phyloP scores from a whole-genome alignment of 64 coral and sea anemone genomes.

The Montipora foliosa region DNA sequence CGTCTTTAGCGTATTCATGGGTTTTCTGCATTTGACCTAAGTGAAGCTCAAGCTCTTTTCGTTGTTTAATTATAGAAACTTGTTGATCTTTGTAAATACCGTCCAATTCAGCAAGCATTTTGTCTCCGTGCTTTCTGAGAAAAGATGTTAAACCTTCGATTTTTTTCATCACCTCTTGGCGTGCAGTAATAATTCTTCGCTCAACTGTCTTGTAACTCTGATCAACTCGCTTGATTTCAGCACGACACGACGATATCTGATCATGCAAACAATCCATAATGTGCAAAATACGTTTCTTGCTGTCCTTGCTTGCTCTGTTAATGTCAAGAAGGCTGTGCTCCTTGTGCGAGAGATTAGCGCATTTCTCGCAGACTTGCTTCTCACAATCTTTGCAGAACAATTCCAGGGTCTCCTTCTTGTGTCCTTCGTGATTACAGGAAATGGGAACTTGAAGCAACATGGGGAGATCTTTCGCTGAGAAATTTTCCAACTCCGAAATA shows the following conservation, averaged over 20 bases:
- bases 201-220: slow-evolving; percentile 59
- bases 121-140: slow-evolving; percentile 67
- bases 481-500: slow-evolving; percentile 48
- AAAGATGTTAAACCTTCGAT: slow-evolving; percentile 26
- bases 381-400: slow-evolving; percentile 78
- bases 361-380: slow-evolving; percentile 62
- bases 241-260: slow-evolving; percentile 38
- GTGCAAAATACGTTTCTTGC: slow-evolving; percentile 25
- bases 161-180: slow-evolving; percentile 54
- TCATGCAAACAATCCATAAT: slow-evolving; percentile 42
- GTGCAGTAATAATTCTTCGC: slow-evolving; percentile 37
- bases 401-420: slow-evolving; percentile 67
- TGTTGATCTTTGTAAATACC: slow-evolving; percentile 79
- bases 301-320: slow-evolving; percentile 48
- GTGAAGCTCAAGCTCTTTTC: slow-evolving; percentile 65
- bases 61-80: slow-evolving; percentile 54
- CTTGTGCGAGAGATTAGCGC: slow-evolving; percentile 25
- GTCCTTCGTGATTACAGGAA: slow-evolving; percentile 69
- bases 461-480: slow-evolving; percentile 64
- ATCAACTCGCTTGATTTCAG: slow-evolving; percentile 33
- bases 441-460: slow-evolving; percentile 61
- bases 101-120: slow-evolving; percentile 65
- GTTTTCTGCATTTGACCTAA: slow-evolving; percentile 80
- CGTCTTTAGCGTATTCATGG: slow-evolving; percentile 54
- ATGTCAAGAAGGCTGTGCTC: slow-evolving; percentile 30